Conservation (phyloP, 2,113 vertebrate species). For the Camelus bactrianus region DNA sequence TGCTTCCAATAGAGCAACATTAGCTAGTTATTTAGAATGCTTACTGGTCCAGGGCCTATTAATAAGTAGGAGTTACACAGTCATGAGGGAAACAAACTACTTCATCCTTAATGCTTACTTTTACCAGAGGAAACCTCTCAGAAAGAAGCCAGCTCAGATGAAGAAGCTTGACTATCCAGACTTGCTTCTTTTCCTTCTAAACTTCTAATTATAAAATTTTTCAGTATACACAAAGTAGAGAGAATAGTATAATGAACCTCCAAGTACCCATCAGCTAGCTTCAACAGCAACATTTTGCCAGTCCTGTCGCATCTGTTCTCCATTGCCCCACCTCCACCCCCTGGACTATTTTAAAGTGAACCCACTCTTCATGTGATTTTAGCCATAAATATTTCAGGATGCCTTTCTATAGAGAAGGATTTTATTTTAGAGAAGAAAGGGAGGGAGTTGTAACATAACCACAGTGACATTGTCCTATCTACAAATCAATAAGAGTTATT, state of each 20-base stretch:
- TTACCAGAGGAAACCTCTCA: background rate
- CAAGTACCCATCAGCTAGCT: background rate
- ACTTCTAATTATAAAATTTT: background rate
- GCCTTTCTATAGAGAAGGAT: background rate
- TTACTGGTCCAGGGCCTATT: background rate
- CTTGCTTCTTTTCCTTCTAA: background rate
- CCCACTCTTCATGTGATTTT: background rate
- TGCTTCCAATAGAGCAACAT: background rate
- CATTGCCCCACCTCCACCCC: background rate
- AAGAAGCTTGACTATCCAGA: background rate
- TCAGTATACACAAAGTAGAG: background rate
- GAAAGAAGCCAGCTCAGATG: background rate
- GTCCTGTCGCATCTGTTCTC: background rate
- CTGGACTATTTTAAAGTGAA: slow-evolving; percentile 19
- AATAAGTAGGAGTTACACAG: background rate
- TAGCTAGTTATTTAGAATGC: background rate
- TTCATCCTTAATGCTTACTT: background rate
- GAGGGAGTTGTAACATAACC: background rate
- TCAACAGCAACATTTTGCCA: background rate
- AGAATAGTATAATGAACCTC: background rate
- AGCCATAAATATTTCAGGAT: background rate
- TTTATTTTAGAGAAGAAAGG: background rate
- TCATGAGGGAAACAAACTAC: background rate
- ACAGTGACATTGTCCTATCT: background rate
- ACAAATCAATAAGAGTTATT: background rate